phyloP scores from a whole-genome alignment of 2,113 vertebrate species.

The Daboia siamensis region DNA sequence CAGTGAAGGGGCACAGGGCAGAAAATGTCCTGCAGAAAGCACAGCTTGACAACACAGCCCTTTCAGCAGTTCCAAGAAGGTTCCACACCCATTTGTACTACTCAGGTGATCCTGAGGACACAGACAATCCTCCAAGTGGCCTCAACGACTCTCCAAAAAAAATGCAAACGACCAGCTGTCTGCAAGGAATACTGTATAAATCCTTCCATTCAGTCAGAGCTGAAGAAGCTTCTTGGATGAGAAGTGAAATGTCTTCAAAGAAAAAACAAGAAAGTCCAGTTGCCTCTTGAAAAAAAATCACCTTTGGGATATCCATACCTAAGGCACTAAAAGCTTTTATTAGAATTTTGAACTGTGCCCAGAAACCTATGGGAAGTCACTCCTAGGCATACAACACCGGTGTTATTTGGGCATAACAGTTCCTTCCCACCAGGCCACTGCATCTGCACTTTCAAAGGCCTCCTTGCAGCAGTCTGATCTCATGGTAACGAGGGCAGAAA shows the following conservation, averaged over 20 bases:
- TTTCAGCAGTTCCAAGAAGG: neutral
- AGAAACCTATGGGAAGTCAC: neutral
- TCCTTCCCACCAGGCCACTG: neutral
- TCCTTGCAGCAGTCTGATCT: neutral
- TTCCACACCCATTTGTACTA: neutral
- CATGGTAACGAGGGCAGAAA: neutral
- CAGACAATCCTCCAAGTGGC: no score
- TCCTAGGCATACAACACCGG: neutral
- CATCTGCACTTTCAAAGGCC: neutral
- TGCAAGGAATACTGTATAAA: no score
- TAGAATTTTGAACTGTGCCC: neutral
- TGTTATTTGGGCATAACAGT: neutral
- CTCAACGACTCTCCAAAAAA: no score
- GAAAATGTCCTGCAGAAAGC: neutral
- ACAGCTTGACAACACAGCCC: neutral
- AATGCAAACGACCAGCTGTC: no score
- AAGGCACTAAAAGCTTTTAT: neutral
- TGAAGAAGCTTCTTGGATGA: no score
- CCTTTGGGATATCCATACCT: neutral
- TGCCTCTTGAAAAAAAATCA: neutral
- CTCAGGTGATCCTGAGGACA: neutral
- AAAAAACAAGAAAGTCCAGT: neutral
- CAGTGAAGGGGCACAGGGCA: neutral
- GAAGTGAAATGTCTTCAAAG: no score
- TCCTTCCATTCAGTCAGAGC: no score